phyloP scores from a whole-genome alignment of 2,888 invertebrate genomes.

The Protonemura montana region DNA sequence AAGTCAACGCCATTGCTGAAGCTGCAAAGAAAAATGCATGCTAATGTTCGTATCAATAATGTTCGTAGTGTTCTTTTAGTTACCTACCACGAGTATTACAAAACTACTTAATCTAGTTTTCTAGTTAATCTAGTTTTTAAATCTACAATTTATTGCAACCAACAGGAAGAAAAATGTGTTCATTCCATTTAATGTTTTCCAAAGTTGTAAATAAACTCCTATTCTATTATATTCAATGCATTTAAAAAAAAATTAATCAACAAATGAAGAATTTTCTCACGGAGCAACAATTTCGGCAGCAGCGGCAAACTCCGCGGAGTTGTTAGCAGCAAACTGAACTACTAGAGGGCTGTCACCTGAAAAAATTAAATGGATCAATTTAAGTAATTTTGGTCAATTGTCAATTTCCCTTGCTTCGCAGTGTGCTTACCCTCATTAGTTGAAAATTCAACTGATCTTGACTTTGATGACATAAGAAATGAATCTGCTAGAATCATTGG shows the following conservation, averaged over 20 bases:
- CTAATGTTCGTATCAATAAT: too few species aligned
- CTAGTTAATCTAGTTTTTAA: too few species aligned
- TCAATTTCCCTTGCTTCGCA: too few species aligned
- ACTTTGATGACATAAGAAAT: constrained; percentile 87
- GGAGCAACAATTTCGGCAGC: constrained; percentile 85
- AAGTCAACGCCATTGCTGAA: constrained; percentile 92
- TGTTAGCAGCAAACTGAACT: constrained; percentile 94
- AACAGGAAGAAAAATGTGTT: too few species aligned
- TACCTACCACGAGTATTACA: too few species aligned
- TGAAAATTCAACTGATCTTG: constrained; percentile 82
- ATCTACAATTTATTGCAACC: too few species aligned
- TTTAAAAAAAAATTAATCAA: not conserved
- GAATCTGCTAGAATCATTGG: constrained; percentile 98
- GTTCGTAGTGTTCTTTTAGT: too few species aligned
- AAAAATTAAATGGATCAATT: constrained; percentile 49
- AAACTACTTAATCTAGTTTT: too few species aligned
- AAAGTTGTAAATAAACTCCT: too few species aligned
- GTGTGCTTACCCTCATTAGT: constrained; percentile 66
- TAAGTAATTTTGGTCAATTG: too few species aligned
- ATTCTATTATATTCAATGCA: too few species aligned
- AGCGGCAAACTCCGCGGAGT: constrained; percentile 79
- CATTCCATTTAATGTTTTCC: too few species aligned
- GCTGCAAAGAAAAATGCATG: constrained; percentile 61
- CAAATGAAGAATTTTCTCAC: constrained; percentile 60
- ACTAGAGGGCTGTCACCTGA: constrained; percentile 83